A percentile compares a stretch with the other conserved stretches of the same genome.
Evolutionary conservation across 2,797 vertebrate genomes (phyloP).

Genomic region (Syngnathus acus): DNA sequence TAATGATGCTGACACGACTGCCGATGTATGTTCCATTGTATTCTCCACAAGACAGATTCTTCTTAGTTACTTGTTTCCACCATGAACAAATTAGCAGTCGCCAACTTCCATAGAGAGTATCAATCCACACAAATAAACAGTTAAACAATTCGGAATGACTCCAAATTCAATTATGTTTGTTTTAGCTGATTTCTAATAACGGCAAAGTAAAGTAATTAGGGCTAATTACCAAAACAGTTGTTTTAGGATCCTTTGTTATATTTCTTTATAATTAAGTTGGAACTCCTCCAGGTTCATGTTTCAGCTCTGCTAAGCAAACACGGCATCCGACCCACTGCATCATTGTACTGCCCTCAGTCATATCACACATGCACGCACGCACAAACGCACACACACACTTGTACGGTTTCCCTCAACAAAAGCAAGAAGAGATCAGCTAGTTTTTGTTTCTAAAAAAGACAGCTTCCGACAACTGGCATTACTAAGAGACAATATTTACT

Average conservation of each 20-base stretch:
- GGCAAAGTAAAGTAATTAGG: slow-evolving; percentile 40
- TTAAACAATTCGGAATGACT: slow-evolving; percentile 45
- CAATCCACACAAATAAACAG: slow-evolving; percentile 38
- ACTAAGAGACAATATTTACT: slow-evolving; percentile 19
- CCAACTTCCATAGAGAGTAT: slow-evolving; percentile 17
- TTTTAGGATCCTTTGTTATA: slow-evolving; percentile 45
- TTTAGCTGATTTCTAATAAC: slow-evolving; percentile 52
- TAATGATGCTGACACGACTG: slow-evolving; percentile 4
- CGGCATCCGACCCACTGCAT: slow-evolving; percentile 38
- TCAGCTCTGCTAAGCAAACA: slow-evolving; percentile 17
- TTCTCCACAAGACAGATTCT: slow-evolving; percentile 11
- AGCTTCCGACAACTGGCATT: slow-evolving; percentile 24
- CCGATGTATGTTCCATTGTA: slow-evolving; percentile 24
- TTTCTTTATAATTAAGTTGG: slow-evolving; percentile 60
- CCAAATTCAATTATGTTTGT: slow-evolving; percentile 38
- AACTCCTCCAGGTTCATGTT: slow-evolving; percentile 29
- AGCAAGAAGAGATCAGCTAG: slow-evolving; percentile 30
- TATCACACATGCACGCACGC: slow-evolving; percentile 26
- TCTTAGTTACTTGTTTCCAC: slow-evolving; percentile 6
- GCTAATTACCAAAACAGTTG: slow-evolving; percentile 33
- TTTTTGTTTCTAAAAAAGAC: slow-evolving; percentile 6
- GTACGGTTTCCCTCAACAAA: slow-evolving; percentile 11
- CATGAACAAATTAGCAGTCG: slow-evolving; percentile 6
- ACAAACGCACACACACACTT: slow-evolving; percentile 9
- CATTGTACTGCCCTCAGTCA: slow-evolving; percentile 45